phyloP scores from a whole-genome alignment of 2,113 vertebrate species.

The Ctenomys sociabilis region DNA sequence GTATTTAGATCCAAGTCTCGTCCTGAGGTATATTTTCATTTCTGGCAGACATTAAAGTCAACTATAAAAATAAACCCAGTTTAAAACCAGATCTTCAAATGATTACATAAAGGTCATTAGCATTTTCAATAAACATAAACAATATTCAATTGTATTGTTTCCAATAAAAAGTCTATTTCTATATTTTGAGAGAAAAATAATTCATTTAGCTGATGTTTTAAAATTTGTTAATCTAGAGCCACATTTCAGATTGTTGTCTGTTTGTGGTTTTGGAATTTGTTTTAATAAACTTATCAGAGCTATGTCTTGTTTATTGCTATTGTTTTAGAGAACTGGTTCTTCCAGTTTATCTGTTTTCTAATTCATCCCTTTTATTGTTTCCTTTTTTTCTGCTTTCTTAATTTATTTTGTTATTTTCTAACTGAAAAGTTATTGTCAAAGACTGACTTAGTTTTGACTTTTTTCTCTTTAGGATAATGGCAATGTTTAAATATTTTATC shows the following conservation, averaged over 20 bases:
- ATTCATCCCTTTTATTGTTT: constrained; percentile 26
- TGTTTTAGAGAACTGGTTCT: constrained; percentile 10
- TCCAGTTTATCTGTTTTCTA: constrained; percentile 30
- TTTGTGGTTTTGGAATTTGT: constrained; percentile 13
- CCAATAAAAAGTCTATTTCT: constrained; percentile 47
- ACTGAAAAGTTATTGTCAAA: not conserved
- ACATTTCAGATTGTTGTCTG: not conserved
- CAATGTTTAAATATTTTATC: not conserved
- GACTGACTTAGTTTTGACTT: not conserved
- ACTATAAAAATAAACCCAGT: constrained; percentile 36
- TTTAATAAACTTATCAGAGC: constrained; percentile 58
- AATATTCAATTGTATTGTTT: constrained; percentile 33
- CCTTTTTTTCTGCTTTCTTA: not conserved
- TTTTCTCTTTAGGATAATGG: not conserved
- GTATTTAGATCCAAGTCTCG: not conserved
- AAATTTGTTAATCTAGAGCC: constrained; percentile 21
- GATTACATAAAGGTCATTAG: not conserved
- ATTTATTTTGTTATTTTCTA: constrained; percentile 51
- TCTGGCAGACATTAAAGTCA: constrained; percentile 41
- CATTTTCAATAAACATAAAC: constrained; percentile 15
- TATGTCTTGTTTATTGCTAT: constrained; percentile 48
- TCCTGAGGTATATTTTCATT: constrained; percentile 46
- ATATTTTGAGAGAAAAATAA: constrained; percentile 33
- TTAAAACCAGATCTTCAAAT: constrained; percentile 35
- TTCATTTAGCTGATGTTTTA: constrained; percentile 8